These are phyloP conservation scores for Mesorhabditis sp. DNA, from an alignment of 2,888 invertebrate species.

Conservation along the genomic window DNA sequence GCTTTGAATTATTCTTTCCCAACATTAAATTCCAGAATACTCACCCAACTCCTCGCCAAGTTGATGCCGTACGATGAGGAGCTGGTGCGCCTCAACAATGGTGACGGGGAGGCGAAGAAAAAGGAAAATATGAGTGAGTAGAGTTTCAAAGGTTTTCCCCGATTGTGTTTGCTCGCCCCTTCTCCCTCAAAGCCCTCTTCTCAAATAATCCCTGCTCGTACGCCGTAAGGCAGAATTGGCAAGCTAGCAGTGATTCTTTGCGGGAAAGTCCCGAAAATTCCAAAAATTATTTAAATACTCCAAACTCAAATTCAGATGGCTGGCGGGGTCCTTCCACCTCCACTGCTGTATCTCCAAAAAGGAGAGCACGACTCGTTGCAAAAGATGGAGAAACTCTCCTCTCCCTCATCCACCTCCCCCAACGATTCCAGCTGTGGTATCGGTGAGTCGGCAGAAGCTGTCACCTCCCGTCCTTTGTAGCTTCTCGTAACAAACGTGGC, in stretches of 20 bases:
- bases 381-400: constrained; percentile 50
- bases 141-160: neutral
- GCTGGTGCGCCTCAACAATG: constrained; percentile 5
- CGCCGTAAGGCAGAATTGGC: too few species aligned
- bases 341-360: constrained; percentile 19
- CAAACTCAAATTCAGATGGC: constrained; percentile 34
- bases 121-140: neutral
- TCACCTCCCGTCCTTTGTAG: neutral
- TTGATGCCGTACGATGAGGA: constrained; percentile 6
- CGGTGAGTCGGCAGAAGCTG: constrained; percentile 24
- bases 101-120: neutral
- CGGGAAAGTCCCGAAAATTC: too few species aligned
- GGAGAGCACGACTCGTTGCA: constrained; percentile 41
- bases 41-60: neutral
- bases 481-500: neutral
- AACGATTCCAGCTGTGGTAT: constrained; percentile 29
- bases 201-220: too few species aligned
- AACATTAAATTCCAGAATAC: neutral
- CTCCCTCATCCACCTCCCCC: constrained; percentile 40
- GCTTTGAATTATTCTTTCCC: neutral
- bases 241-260: too few species aligned
- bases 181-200: too few species aligned
- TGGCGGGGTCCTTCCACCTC: constrained; percentile 26
- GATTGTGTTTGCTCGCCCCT: too few species aligned
- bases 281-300: too few species aligned